phyloP scores from a whole-genome alignment of 2,797 vertebrate species.

The Carcharodon carcharias region DNA sequence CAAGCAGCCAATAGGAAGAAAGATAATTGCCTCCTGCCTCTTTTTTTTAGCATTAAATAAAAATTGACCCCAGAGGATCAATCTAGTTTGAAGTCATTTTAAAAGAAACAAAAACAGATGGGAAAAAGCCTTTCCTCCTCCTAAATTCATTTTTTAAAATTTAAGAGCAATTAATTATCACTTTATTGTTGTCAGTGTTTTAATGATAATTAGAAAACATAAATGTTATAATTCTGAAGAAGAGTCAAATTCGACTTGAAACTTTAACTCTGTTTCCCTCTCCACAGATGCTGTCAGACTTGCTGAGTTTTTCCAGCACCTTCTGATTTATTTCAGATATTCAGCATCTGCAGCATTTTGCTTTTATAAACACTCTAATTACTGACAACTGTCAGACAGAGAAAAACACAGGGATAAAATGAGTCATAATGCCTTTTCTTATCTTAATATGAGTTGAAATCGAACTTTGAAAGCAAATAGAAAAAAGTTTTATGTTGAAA shows the following conservation, averaged over 20 bases:
- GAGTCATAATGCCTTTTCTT: background rate
- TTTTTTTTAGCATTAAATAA: background rate
- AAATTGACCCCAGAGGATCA: background rate
- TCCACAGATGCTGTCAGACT: too few relatives aligned
- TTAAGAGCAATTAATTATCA: too few relatives aligned
- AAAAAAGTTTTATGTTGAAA: background rate
- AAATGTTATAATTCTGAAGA: too few relatives aligned
- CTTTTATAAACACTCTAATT: background rate
- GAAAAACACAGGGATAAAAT: background rate
- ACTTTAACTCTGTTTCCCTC: too few relatives aligned
- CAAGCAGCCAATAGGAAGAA: background rate
- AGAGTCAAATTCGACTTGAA: too few relatives aligned
- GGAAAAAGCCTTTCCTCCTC: background rate
- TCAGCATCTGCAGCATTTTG: too few relatives aligned
- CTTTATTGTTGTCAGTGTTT: background rate
- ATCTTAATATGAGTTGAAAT: background rate
- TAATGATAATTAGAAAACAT: too few relatives aligned
- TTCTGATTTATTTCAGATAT: too few relatives aligned
- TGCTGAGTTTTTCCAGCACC: too few relatives aligned
- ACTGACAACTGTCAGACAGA: background rate
- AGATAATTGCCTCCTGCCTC: background rate
- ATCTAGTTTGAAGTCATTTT: background rate
- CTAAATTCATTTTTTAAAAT: background rate
- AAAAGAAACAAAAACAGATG: background rate
- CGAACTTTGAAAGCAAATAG: background rate